Evolutionary conservation across 2,797 vertebrate genomes (phyloP).

Genomic region (Antennarius maculatus): DNA sequence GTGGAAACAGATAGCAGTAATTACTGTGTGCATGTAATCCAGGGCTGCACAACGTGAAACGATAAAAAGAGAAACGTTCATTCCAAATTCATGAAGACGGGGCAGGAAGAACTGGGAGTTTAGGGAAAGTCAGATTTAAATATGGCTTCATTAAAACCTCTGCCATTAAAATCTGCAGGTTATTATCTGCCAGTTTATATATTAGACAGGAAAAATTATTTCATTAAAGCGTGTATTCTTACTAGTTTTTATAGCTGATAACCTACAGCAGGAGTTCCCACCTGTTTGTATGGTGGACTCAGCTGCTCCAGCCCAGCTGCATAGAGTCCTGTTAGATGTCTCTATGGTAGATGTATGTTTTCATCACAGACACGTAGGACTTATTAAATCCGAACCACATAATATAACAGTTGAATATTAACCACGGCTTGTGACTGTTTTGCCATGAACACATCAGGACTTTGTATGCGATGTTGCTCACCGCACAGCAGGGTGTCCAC

Average conservation of each 20-base stretch:
- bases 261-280: too few relatives aligned
- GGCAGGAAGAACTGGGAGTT: constrained; percentile 33
- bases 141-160: constrained; percentile 48
- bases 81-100: constrained; percentile 38
- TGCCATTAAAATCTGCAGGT: constrained; percentile 47
- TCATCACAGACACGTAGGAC: too few relatives aligned
- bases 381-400: too few relatives aligned
- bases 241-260: too few relatives aligned
- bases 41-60: constrained; percentile 17
- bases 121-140: constrained; percentile 43
- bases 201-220: constrained; percentile 12
- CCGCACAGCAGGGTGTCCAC: too few relatives aligned
- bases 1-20: constrained; percentile 13
- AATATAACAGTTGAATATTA: too few relatives aligned
- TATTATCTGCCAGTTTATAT: constrained; percentile 17
- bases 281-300: not conserved
- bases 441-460: too few relatives aligned
- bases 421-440: too few relatives aligned
- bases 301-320: too few relatives aligned
- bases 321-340: too few relatives aligned
- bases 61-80: constrained; percentile 35
- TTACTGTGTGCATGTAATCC: constrained; percentile 7
- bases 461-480: too few relatives aligned
- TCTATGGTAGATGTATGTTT: too few relatives aligned
- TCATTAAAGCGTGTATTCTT: constrained; percentile 30